Conservation (phyloP, 2,797 vertebrate genomes). For the Melanogrammus aeglefinus region DNA sequence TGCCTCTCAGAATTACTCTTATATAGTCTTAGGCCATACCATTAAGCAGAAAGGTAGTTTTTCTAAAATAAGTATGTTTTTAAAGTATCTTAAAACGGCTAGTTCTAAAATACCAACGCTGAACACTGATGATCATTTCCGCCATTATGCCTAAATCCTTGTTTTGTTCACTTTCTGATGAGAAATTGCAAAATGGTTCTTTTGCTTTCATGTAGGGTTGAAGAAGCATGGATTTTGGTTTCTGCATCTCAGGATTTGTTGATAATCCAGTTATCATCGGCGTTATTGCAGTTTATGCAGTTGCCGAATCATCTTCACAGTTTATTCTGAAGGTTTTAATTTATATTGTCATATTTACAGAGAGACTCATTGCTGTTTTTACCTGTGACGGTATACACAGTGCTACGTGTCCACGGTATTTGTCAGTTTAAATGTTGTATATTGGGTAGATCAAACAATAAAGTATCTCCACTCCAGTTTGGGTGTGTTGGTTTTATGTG, state of each 20-base stretch:
- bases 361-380: constrained; percentile 37
- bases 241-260: constrained; percentile 59
- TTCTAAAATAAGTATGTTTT: not conserved
- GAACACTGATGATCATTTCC: not conserved
- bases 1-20: constrained; percentile 3
- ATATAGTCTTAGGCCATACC: not conserved
- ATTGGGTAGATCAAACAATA: constrained; percentile 67
- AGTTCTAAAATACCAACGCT: not conserved
- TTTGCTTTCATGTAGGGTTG: not conserved
- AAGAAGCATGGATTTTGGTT: not conserved
- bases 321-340: constrained; percentile 48
- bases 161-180: not conserved
- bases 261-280: constrained; percentile 18
- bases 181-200: not conserved
- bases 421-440: constrained; percentile 49
- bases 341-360: constrained; percentile 51
- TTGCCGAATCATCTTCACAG: constrained; percentile 26
- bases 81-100: not conserved
- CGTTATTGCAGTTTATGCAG: constrained; percentile 29
- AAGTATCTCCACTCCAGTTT: constrained; percentile 47
- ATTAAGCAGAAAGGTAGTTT: not conserved
- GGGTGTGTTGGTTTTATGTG: constrained; percentile 31
- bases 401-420: constrained; percentile 25
- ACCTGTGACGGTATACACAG: constrained; percentile 41
- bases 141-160: not conserved